Conservation (phyloP, 2,888 invertebrate species). For the Terebella lapidaria region DNA sequence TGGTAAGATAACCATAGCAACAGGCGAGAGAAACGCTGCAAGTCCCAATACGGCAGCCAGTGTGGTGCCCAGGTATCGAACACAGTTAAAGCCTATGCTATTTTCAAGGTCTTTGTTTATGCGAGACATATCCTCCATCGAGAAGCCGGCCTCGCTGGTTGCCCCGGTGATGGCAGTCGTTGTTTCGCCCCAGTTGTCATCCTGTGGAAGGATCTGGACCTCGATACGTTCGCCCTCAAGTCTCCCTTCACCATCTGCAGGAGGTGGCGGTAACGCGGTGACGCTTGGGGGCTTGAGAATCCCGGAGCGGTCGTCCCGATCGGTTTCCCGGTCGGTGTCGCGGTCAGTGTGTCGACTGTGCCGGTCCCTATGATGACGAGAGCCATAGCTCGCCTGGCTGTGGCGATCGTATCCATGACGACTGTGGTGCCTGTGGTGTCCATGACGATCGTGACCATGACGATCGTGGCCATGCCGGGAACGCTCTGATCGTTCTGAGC, state of each 20-base stretch:
- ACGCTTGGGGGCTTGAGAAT: slow-evolving; percentile 1
- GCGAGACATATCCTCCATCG: slow-evolving; percentile 70
- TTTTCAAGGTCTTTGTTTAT: slow-evolving; percentile 46
- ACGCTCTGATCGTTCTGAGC: slow-evolving; percentile 77
- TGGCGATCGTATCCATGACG: slow-evolving; percentile 36
- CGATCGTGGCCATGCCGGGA: slow-evolving; percentile 50
- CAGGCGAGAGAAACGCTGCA: slow-evolving; percentile 82
- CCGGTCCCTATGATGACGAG: slow-evolving; percentile 14
- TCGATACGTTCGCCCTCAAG: slow-evolving; percentile 59
- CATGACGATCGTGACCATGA: not conserved
- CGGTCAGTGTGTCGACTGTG: slow-evolving; percentile 13
- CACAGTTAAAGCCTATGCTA: slow-evolving; percentile 44
- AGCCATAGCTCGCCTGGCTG: slow-evolving; percentile 22
- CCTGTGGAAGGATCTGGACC: slow-evolving; percentile 91
- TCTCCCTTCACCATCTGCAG: slow-evolving; percentile 15
- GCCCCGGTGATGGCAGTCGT: slow-evolving; percentile 95
- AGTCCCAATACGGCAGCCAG: slow-evolving; percentile 74
- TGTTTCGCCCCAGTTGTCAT: slow-evolving; percentile 97
- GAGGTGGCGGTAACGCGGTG: slow-evolving; percentile 35
- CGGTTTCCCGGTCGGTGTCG: slow-evolving; percentile 25
- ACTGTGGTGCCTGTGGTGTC: not conserved
- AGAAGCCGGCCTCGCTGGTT: slow-evolving; percentile 91
- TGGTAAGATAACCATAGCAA: slow-evolving; percentile 91
- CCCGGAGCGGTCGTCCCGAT: slow-evolving; percentile 33
- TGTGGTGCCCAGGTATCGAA: slow-evolving; percentile 71